phyloP scores from a whole-genome alignment of 2,113 vertebrate genomes.

The Oceanodroma tethys region DNA sequence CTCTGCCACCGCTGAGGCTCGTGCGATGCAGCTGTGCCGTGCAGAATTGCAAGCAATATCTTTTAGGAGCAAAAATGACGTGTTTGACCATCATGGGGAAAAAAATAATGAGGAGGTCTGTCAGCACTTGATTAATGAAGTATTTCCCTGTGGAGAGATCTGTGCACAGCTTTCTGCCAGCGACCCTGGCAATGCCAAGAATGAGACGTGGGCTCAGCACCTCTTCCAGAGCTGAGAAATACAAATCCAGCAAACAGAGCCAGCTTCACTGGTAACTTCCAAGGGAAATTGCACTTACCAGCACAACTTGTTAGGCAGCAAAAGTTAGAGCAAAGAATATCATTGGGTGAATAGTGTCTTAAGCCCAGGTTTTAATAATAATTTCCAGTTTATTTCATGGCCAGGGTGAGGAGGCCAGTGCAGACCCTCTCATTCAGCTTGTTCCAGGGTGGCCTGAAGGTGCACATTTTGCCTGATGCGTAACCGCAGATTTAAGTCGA shows the following conservation, averaged over 20 bases:
- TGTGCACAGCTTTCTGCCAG: background rate
- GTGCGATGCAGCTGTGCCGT: fast-evolving
- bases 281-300: background rate
- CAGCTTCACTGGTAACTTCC: background rate
- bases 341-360: background rate
- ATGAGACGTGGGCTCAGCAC: background rate
- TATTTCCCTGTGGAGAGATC: background rate
- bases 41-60: background rate
- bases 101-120: background rate
- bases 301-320: background rate
- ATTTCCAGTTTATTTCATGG: background rate
- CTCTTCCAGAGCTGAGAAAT: background rate
- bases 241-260: background rate
- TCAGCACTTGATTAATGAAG: background rate
- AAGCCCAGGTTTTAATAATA: background rate
- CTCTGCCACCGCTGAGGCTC: background rate
- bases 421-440: background rate
- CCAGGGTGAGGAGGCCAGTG: background rate
- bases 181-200: background rate
- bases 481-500: background rate
- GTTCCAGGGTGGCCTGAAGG: background rate
- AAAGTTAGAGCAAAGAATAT: background rate
- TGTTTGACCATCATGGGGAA: background rate
- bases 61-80: background rate
- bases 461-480: background rate